These are phyloP conservation scores for Pocillopora verrucosa DNA, from an alignment of 64 coral and sea anemone genomes.

Conservation along the genomic window DNA sequence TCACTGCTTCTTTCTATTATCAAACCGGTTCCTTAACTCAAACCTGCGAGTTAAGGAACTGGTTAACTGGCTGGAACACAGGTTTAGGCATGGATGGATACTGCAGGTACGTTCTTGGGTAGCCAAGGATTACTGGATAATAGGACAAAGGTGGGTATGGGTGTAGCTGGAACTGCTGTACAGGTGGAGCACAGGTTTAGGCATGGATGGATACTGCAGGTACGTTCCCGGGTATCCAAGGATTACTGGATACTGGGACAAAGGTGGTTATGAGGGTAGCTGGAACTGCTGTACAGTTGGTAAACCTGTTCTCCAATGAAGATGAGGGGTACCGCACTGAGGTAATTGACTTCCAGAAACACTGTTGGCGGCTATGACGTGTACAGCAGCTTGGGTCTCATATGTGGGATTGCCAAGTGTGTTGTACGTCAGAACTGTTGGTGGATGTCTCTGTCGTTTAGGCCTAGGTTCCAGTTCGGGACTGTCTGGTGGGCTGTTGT, in stretches of 20 bases:
- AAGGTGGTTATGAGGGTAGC: not conserved
- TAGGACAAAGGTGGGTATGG: not conserved
- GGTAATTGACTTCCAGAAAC: not conserved
- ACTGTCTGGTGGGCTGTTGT: not conserved
- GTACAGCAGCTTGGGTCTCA: not conserved
- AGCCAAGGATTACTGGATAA: not conserved
- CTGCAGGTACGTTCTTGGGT: not conserved
- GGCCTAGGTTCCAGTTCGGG: not conserved
- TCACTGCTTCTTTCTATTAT: too few species aligned
- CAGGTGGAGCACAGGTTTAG: too few species aligned
- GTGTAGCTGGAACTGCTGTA: not conserved
- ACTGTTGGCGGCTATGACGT: not conserved
- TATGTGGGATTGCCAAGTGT: slow-evolving; percentile 29
- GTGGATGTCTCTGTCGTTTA: not conserved
- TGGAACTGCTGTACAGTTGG: not conserved
- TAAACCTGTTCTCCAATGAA: not conserved
- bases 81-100: not conserved
- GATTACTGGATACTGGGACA: slow-evolving; percentile 1
- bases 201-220: not conserved
- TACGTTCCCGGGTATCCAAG: not conserved
- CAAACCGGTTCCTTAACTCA: too few species aligned
- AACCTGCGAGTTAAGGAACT: too few species aligned
- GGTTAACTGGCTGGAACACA: too few species aligned
- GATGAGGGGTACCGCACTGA: not conserved
- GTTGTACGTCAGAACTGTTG: slow-evolving; percentile 23